A percentile compares a stretch with the other conserved stretches of the same genome.
These are phyloP conservation scores for Hirudinaria manillensis DNA, from an alignment of 2,888 invertebrate genomes.

Conservation along the genomic window DNA sequence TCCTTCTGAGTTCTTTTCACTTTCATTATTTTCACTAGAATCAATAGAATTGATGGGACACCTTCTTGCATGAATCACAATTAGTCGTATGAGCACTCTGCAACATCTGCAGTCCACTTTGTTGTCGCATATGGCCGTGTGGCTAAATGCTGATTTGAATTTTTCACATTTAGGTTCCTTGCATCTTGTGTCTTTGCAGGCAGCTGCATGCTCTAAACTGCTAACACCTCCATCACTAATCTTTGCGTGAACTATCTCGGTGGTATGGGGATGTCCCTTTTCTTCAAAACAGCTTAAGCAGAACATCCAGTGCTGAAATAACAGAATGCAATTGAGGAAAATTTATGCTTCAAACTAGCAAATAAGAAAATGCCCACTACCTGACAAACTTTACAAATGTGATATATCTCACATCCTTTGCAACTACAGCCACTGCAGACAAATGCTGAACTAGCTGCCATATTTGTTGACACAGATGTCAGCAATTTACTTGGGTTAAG, in stretches of 20 bases:
- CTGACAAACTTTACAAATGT: neutral
- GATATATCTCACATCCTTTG: neutral
- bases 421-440: neutral
- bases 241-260: neutral
- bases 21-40: neutral
- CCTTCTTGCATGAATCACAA: constrained; percentile 13
- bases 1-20: neutral
- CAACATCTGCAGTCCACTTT: constrained; percentile 1
- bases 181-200: neutral
- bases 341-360: neutral
- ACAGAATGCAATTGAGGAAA: neutral
- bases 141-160: constrained; percentile 19
- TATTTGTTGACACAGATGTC: no score
- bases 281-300: neutral
- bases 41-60: constrained; percentile 11
- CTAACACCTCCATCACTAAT: neutral
- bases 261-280: neutral
- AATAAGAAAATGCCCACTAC: neutral
- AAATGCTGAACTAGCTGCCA: neutral
- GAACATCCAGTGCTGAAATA: neutral
- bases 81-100: neutral
- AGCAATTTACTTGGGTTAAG: neutral
- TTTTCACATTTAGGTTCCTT: neutral
- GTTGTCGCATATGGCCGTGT: constrained; percentile 8
- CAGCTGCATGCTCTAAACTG: constrained; percentile 15